These are phyloP conservation scores for Mnemiopsis leidyi DNA, from an alignment of 37 sponge, comb jelly and placozoan species.

Conservation along the genomic window DNA sequence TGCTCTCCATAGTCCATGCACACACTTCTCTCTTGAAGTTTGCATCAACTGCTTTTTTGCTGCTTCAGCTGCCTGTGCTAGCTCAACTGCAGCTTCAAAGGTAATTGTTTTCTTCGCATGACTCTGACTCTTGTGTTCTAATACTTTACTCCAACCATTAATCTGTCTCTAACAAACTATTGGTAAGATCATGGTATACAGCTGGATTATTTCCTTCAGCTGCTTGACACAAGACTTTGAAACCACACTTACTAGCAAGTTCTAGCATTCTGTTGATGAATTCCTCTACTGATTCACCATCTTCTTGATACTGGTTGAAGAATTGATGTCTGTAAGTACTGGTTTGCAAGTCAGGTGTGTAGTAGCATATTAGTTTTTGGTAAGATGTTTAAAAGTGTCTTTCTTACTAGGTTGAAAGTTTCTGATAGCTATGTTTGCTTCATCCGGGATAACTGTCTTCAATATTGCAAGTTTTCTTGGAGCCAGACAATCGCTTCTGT, in stretches of 20 bases:
- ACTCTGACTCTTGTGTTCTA: background rate
- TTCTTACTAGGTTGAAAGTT: background rate
- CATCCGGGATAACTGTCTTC: background rate
- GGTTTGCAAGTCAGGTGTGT: background rate
- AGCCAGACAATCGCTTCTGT: background rate
- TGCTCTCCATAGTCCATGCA: background rate
- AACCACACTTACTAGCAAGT: background rate
- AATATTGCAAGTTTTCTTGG: background rate
- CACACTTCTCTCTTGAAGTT: background rate
- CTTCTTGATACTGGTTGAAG: constrained; percentile 13
- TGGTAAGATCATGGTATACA: background rate
- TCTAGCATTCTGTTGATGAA: background rate
- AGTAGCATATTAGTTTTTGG: background rate
- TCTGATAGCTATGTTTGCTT: background rate
- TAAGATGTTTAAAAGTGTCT: background rate
- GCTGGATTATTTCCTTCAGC: background rate
- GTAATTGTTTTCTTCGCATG: background rate
- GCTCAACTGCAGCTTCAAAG: background rate
- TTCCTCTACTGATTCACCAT: background rate
- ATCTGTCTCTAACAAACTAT: background rate
- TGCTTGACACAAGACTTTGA: background rate
- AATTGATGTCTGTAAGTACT: background rate
- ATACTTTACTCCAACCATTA: background rate
- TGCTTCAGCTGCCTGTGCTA: background rate
- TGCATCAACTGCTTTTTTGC: background rate